phyloP scores from a whole-genome alignment of 2,888 invertebrate species.

The Megaustenia siamemsis region DNA sequence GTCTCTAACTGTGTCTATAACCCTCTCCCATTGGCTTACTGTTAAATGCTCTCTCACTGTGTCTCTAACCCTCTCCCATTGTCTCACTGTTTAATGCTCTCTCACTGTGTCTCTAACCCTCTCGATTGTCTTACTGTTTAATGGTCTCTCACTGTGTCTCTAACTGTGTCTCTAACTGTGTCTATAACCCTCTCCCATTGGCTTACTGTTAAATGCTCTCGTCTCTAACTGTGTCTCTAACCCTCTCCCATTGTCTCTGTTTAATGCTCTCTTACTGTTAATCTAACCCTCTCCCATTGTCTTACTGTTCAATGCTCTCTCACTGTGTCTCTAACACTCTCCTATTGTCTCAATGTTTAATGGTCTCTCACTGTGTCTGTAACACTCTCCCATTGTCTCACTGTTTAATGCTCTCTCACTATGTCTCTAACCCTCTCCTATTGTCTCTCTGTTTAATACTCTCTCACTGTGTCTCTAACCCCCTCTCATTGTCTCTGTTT shows the following conservation, averaged over 20 bases:
- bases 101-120: not conserved
- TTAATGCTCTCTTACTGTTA: not conserved
- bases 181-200: not conserved
- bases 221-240: not conserved
- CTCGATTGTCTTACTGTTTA: not conserved
- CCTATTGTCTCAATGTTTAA: too few species aligned
- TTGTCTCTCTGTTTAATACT: slow-evolving; percentile 8
- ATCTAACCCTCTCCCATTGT: slow-evolving; percentile 14
- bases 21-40: slow-evolving; percentile 5
- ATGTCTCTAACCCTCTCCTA: too few species aligned
- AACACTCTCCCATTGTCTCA: too few species aligned
- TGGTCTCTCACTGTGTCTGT: too few species aligned
- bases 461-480: slow-evolving; percentile 13
- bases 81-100: too few species aligned
- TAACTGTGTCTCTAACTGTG: not conserved
- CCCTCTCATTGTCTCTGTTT: too few species aligned
- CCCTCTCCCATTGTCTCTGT: slow-evolving; percentile 21
- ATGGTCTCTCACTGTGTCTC: not conserved
- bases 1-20: not conserved
- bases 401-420: too few species aligned
- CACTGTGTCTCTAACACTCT: too few species aligned
- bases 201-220: not conserved
- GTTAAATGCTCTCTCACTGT: not conserved
- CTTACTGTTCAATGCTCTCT: too few species aligned
- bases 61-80: slow-evolving; percentile 10